Evolutionary conservation across 2,888 invertebrate genomes (phyloP), one percentile per base, ranked within the genome.

Genomic region (Pyrrhosoma nymphula): DNA sequence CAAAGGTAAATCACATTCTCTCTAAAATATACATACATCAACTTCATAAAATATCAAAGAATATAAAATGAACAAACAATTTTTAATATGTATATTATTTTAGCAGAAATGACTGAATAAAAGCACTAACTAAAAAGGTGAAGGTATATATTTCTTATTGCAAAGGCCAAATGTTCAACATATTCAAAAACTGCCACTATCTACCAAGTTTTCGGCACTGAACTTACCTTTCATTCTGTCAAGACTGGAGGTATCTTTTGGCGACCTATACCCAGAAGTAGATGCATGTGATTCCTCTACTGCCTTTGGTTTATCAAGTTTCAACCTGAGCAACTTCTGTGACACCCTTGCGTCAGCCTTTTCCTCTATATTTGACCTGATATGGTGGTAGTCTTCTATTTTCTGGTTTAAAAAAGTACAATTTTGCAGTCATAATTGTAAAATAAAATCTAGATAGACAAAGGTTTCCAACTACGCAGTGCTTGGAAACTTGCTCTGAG

Each of bases 311-410:
- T 69, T 63, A 23, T 93, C 69, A 23, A 18, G n/a, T n/a, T 93
- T 63, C 18, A 18, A 39, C 20, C 93, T 63, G 26, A 47, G 69
- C 35, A 75, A 16, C 47, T n/a, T 93, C n/a, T 93, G 93, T 69
- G 93, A 93, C 10, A 93, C 93, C 47, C 69, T 93, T 14, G 93
- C 93, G 26, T 47, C 26, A n/a, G 93, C 93, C 69, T 93, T 93
- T 93, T 93, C 69, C 39, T 93, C 93, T 16, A 93, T 23, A 26
- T 75, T 93, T 69, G 93, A 93, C 8, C 69, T 93, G 26, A 93
- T 93, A 69, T 93, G 93, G 35, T 93, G 93, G 47, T 93, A 93
- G 26, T 69, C 47, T 47, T 93, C 93, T 55, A 93, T 93, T 47
- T 69, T 69, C 93, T 93, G 93, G 10, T 47, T n/a, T n/a, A 39